Base-by-base conservation (phyloP, 2,113 vertebrate genomes). In the Scomber scombrus region DNA sequence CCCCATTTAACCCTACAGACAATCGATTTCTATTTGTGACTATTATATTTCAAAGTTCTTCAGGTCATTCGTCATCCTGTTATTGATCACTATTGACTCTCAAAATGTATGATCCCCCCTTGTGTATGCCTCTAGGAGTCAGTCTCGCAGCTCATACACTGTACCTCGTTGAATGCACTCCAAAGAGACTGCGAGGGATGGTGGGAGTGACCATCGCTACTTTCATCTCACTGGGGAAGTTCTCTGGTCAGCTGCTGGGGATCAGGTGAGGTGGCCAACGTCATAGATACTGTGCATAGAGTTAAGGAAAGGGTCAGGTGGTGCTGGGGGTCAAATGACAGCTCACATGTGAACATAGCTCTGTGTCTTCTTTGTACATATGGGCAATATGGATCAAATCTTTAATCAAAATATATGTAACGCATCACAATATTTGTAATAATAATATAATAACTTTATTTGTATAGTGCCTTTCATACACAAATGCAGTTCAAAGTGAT, bases 171-270 rank as follows among this genome's bases (percentile, higher is more conserved):
- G 96, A 97, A 78, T 95, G 95, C 19, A 79, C 95, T 45, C 96
- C 95, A 0, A 91, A 81, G 82, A 91, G 64, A 21, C 86, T 96
- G 80, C 91, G 94, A 0, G 96, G 91, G 49, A 86, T 94, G 76
- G 87, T 95, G 45, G 93, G 94, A 0, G 86, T 95, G 4, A 94
- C 93, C 8, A 45, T 93, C 6, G 85, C 90, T 4, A 93, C 92
- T 58, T 94, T 94, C n/a, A 34, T 91, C 5, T 93, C 94, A 0
- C 0, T 80, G 0, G 96, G 96, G 11, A 97, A 94, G 87, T 95
- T 97, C 19, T 56, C 13, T 26, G 96, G 95, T 68, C 96, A 97
- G 88, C 82, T 94, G 72, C 76, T 96, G 77, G 96, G 96, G 68
- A 93, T 97, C 90, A 95, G 95, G 96, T 97, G 88, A 72, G 90